Conservation (phyloP, 2,797 vertebrate species). For the Lutra lutra region DNA sequence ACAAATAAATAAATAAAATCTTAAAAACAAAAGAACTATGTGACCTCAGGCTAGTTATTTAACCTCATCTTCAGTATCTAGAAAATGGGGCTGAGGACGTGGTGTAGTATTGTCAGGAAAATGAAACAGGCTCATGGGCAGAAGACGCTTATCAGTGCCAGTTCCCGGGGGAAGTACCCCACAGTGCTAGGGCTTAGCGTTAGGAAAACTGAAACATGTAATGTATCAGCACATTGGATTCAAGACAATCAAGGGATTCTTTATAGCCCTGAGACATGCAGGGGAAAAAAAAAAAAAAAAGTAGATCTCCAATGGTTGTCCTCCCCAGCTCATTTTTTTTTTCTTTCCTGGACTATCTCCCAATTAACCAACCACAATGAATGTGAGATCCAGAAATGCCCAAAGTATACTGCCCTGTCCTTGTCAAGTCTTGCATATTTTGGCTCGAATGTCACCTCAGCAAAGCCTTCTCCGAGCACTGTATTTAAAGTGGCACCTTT, state of each 20-base stretch:
- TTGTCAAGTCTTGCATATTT: background rate
- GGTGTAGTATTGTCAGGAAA: background rate
- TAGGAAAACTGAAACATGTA: background rate
- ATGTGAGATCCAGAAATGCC: background rate
- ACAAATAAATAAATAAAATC: background rate
- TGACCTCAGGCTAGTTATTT: background rate
- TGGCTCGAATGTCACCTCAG: background rate
- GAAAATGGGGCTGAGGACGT: background rate
- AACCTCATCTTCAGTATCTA: background rate
- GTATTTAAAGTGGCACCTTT: background rate
- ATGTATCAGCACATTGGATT: background rate
- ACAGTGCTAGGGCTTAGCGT: background rate
- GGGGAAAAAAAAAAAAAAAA: background rate
- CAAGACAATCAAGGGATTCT: conserved; percentile 9
- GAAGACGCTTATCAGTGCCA: background rate
- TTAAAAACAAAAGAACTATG: background rate
- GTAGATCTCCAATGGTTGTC: background rate
- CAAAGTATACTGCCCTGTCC: background rate
- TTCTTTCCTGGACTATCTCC: background rate
- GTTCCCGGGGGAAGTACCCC: background rate
- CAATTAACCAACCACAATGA: background rate
- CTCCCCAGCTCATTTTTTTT: background rate
- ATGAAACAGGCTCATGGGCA: fast-evolving
- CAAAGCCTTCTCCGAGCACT: background rate
- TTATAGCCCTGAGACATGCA: background rate